These are phyloP conservation scores for Colinus virginianus DNA, from an alignment of 2,113 vertebrate species.

Conservation along the genomic window DNA sequence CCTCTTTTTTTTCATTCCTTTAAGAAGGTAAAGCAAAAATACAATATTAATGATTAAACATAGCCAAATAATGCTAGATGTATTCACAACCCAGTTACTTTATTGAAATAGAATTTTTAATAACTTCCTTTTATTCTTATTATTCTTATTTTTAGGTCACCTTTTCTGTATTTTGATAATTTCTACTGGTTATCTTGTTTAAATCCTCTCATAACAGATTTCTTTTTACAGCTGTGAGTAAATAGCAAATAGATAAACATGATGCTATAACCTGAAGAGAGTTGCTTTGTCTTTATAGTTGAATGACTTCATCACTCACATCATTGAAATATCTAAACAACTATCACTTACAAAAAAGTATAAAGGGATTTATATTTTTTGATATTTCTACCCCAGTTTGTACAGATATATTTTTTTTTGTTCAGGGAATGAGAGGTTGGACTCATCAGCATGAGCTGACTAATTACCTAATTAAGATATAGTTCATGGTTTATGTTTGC, in stretches of 20 bases:
- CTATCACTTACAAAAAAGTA: neutral
- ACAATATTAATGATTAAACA: neutral
- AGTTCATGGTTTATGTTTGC: neutral
- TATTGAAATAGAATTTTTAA: neutral
- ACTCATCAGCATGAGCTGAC: neutral
- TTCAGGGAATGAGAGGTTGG: accelerated
- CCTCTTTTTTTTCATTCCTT: neutral
- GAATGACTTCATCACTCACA: neutral
- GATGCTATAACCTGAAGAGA: neutral
- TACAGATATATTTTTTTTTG: neutral
- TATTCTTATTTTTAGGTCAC: neutral
- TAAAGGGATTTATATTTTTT: neutral
- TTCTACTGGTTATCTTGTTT: neutral
- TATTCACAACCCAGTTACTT: neutral
- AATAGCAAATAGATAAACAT: neutral
- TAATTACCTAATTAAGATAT: neutral
- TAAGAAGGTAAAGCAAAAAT: neutral
- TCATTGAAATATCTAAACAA: neutral
- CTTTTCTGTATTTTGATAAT: neutral
- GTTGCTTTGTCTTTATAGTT: neutral
- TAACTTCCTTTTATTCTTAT: neutral
- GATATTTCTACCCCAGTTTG: neutral
- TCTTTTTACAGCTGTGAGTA: neutral
- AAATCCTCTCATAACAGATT: neutral
- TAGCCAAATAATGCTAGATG: neutral